Base-by-base conservation (phyloP, 2,888 invertebrate species). In the Ophioninae sp. region DNA sequence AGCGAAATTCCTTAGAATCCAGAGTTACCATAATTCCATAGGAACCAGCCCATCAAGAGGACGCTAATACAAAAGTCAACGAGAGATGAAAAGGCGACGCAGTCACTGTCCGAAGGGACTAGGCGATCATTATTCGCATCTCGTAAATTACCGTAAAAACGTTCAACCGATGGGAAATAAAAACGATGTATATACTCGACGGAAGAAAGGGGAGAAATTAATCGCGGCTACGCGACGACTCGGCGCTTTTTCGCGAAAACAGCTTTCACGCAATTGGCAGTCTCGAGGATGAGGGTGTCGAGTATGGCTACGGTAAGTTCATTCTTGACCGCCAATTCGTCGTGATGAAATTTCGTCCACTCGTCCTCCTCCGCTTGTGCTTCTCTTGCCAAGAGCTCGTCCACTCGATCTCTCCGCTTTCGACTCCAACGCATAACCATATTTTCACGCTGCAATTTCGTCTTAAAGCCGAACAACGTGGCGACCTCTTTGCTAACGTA, bases 311-410 rank as follows among this genome's bases (percentile, higher is more conserved):
- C 87, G 0, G 95, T 94, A 22, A 95, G 90, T 87, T 94, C 93
- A 87, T 95, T 94, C 88, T 96, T 96, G 30, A 97, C 95, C 58
- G 95, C 94, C 23, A 94, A 93, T 90, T 96, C 96, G 89, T 96
- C 96, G 69, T 94, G 93, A 90, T 96, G 95, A 89, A 96, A 96
- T 90, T 95, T 95, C 0, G 95, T 95, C 96, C 97, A 97, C 85
- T 95, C 95, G 17, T 94, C 93, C 90, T 97, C 96, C 88, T 96
- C 96, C 73, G 95, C 95, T 87, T 95, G 95, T 72, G 96, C 94
- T 91, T 96, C 96, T 79, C 95, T 93, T 44, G 96, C 95, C 78
- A 96, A 93, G 79, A 96, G 94, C 88, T 96, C 95, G 89, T 97
- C 96, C 2, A 96, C 96, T 85, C 95, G 94, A 90, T 96, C 96